phyloP scores from a whole-genome alignment of 1,140 invertebrate genomes.

The Ericerus pela region DNA sequence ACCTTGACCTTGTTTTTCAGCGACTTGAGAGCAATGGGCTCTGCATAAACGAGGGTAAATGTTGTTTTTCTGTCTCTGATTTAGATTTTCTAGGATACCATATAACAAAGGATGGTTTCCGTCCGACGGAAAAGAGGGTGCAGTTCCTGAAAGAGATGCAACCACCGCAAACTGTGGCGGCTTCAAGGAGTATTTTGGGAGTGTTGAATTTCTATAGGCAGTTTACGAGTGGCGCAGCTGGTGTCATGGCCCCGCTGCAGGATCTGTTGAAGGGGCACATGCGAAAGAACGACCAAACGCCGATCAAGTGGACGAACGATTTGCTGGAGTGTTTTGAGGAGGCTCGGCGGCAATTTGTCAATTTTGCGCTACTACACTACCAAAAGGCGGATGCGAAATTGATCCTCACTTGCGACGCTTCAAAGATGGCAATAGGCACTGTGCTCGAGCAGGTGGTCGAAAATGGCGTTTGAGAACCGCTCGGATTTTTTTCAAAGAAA shows the following conservation, averaged over 20 bases:
- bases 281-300: constrained; percentile 20
- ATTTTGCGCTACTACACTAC: constrained; percentile 16
- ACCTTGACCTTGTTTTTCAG: constrained; percentile 20
- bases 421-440: constrained; percentile 25
- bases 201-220: constrained; percentile 28
- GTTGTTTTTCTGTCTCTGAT: constrained; percentile 24
- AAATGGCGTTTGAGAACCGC: constrained; percentile 23
- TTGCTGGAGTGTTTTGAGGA: constrained; percentile 21
- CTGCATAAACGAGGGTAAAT: constrained; percentile 25
- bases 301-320: constrained; percentile 12
- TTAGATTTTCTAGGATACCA: constrained; percentile 27
- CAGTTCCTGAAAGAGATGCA: constrained; percentile 23
- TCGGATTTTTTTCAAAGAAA: constrained; percentile 31
- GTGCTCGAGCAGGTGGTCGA: constrained; percentile 28
- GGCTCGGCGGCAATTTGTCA: constrained; percentile 21
- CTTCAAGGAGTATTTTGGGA: constrained; percentile 26
- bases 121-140: constrained; percentile 20
- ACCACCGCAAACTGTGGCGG: constrained; percentile 18
- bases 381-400: background rate
- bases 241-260: constrained; percentile 18
- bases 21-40: constrained; percentile 24
- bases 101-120: constrained; percentile 23
- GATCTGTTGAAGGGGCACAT: constrained; percentile 9
- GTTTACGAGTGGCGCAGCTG: constrained; percentile 24
- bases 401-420: constrained; percentile 21